Conservation (phyloP, 1,140 invertebrate species). For the Cydia amplana region DNA sequence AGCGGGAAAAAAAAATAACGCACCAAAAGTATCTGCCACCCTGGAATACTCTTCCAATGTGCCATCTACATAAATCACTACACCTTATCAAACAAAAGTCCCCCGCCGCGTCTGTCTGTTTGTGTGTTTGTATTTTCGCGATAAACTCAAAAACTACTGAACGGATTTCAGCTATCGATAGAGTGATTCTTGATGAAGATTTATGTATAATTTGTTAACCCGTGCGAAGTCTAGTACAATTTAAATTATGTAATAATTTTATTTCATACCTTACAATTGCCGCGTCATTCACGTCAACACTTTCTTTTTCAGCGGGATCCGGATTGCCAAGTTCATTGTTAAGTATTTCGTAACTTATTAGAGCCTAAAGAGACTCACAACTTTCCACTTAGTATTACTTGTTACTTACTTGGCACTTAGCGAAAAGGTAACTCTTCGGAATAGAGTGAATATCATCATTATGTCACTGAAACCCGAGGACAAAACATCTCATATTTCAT, state of each 20-base stretch:
- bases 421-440: slow-evolving; percentile 7
- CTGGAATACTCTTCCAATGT: no score
- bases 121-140: no score
- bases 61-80: no score
- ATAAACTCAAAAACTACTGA: no score
- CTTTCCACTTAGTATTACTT: slow-evolving; percentile 17
- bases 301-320: slow-evolving; percentile 12
- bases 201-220: no score
- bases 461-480: slow-evolving; percentile 2
- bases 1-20: no score
- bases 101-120: no score
- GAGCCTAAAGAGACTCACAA: not conserved
- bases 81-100: no score
- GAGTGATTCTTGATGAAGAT: no score
- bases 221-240: no score
- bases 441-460: not conserved
- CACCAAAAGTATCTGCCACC: no score
- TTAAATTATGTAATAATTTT: not conserved
- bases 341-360: slow-evolving; percentile 26
- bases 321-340: slow-evolving; percentile 28
- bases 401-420: slow-evolving; percentile 8
- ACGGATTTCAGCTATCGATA: no score
- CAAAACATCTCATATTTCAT: not conserved
- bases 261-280: not conserved
- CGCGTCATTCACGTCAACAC: not conserved